These are phyloP conservation scores for Pollenia angustigena DNA, from an alignment of 2,888 invertebrate species.

Conservation along the genomic window DNA sequence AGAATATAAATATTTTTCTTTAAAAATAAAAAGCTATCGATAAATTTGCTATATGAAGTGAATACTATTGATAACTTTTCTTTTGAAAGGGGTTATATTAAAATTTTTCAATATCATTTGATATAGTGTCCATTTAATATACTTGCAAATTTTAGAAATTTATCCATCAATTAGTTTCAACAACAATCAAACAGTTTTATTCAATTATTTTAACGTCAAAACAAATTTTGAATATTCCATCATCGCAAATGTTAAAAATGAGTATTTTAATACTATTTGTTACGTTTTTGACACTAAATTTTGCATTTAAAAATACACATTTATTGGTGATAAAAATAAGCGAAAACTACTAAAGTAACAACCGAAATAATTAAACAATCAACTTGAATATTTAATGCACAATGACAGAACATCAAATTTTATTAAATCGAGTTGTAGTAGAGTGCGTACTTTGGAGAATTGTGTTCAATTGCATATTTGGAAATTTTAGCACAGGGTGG, in stretches of 20 bases:
- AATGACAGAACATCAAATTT: not conserved
- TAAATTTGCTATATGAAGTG: no score
- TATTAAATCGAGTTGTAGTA: not conserved
- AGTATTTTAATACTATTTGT: not conserved
- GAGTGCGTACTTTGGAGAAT: not conserved
- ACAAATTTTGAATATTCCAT: not conserved
- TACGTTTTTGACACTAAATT: no score
- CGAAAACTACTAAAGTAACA: not conserved
- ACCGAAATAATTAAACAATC: not conserved
- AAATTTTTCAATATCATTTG: not conserved
- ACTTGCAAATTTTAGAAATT: not conserved
- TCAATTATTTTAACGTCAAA: slow-evolving; percentile 13
- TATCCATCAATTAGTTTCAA: not conserved
- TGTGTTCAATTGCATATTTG: not conserved
- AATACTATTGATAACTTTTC: no score
- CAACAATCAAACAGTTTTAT: not conserved
- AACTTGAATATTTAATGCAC: not conserved
- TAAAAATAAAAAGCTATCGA: no score
- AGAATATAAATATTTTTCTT: no score
- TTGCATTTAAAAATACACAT: no score
- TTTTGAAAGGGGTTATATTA: no score
- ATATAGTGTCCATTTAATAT: not conserved
- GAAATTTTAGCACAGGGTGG: not conserved
- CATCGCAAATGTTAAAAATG: not conserved
- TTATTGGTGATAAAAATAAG: not conserved